Base-by-base conservation (phyloP, 2,888 invertebrate species). In the Xestia xanthographa region DNA sequence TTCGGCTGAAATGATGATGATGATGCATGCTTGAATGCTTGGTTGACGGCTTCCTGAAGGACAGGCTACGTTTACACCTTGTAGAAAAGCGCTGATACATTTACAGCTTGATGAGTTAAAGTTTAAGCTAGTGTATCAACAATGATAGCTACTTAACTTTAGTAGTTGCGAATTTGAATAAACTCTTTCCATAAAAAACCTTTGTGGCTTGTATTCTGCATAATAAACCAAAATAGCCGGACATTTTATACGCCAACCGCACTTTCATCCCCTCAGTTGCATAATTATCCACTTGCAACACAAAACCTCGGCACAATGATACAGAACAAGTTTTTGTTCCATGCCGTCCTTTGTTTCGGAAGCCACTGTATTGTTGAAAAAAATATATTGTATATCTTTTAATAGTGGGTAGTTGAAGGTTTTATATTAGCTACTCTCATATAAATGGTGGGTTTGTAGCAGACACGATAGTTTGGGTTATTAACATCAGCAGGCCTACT, bases 201-300 rank as follows among this genome's bases (percentile, higher is more conserved):
- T n/a, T n/a, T 50, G n/a, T 50, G 4, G 29, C 29, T 29, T 38
- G 0, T 5, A 4, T 50, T 17, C 4, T 41, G 0, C 38, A n/a
- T 8, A 12, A 22, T n/a, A 43, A 50, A 69, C 41, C 38, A 34
- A 69, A 72, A 81, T 66, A 69, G 50, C 22, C 43, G 22, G 14
- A 22, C 38, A 41, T 79, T 79, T 70, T 73, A 58, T 67, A 17
- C 58, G 9, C 38, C 22, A 56, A 70, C 80, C 71, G 14, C 80
- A 45, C 48, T 71, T 67, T 20, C 22, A 12, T 43, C 26, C 62
- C 53, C 65, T 53, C 67, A 66, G 69, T 58, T 58, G 71, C 68
- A 77, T 87, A 85, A 87, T 87, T 85, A 82, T 72, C 78, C 77
- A 85, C 86, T 86, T 69, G 87, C 58, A 60, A 72, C 80, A 77